These are phyloP conservation scores for Deilephila porcellus DNA, from an alignment of 2,888 invertebrate genomes.

Conservation along the genomic window DNA sequence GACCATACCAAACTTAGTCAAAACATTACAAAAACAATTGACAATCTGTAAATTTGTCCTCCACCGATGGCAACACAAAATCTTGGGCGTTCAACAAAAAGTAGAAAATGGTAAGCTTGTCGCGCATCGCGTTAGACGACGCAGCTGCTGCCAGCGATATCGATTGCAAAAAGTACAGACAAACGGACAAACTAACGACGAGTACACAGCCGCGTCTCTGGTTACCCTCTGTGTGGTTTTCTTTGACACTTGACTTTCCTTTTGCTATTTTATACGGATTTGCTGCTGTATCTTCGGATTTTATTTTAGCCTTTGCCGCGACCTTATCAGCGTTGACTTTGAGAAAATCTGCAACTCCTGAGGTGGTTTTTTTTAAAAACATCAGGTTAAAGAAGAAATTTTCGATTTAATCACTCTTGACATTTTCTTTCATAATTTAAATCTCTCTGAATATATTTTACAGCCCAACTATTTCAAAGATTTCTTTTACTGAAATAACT, in stretches of 20 bases:
- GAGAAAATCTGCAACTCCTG: too few species aligned
- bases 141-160: slow-evolving; percentile 80
- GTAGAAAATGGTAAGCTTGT: slow-evolving; percentile 42
- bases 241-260: slow-evolving; percentile 5
- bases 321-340: too few species aligned
- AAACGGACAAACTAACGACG: slow-evolving; percentile 63
- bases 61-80: slow-evolving; percentile 14
- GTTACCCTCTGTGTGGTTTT: neutral
- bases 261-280: neutral
- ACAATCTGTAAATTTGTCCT: neutral
- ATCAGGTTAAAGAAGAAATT: too few species aligned
- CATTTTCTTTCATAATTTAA: too few species aligned
- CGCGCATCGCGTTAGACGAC: slow-evolving; percentile 47
- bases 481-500: too few species aligned
- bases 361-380: too few species aligned
- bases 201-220: slow-evolving; percentile 50
- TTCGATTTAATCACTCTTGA: too few species aligned
- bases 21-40: neutral
- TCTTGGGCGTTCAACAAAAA: slow-evolving; percentile 29
- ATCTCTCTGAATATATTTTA: too few species aligned
- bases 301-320: too few species aligned
- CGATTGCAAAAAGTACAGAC: slow-evolving; percentile 74
- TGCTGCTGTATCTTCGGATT: too few species aligned
- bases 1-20: too few species aligned
- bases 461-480: too few species aligned